Conservation (phyloP, 2,888 invertebrate species). For the Eupithecia subfuscata region DNA sequence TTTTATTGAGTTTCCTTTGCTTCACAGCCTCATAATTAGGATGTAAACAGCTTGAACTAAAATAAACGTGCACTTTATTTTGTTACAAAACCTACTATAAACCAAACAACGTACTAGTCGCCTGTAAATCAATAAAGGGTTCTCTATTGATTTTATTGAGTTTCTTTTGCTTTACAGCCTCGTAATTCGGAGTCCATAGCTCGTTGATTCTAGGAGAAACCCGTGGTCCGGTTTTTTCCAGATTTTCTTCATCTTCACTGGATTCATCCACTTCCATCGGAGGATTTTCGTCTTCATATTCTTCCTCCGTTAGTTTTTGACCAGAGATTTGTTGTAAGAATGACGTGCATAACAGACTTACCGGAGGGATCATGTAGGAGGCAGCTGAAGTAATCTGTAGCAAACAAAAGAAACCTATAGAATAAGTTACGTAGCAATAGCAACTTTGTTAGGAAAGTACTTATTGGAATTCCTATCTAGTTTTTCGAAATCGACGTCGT, state of each 20-base stretch:
- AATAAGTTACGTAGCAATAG: not conserved
- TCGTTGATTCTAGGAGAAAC: slow-evolving; percentile 58
- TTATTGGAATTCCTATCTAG: too few species aligned
- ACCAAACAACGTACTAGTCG: slow-evolving; percentile 63
- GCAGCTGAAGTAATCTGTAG: slow-evolving; percentile 75
- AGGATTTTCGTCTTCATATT: slow-evolving; percentile 50
- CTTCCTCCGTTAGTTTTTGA: slow-evolving; percentile 53
- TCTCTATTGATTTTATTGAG: slow-evolving; percentile 67
- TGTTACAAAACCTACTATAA: slow-evolving; percentile 29
- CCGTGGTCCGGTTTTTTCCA: slow-evolving; percentile 45
- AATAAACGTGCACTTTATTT: not conserved
- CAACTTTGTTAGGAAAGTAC: too few species aligned
- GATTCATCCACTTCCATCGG: slow-evolving; percentile 59
- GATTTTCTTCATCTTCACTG: slow-evolving; percentile 67
- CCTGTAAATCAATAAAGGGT: slow-evolving; percentile 63
- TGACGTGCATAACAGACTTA: slow-evolving; percentile 70
- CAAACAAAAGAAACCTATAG: not conserved
- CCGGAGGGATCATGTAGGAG: slow-evolving; percentile 77
- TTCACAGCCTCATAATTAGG: slow-evolving; percentile 60
- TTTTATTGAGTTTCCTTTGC: slow-evolving; percentile 74
- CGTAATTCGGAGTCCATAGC: slow-evolving; percentile 74
- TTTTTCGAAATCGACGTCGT: too few species aligned
- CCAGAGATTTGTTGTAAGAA: slow-evolving; percentile 75
- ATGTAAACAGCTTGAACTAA: not conserved
- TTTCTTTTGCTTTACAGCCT: slow-evolving; percentile 76